Percentiles rank a stretch among this genome's conserved stretches.
These are phyloP conservation scores for Podocnemis expansa DNA, from an alignment of 2,113 vertebrate genomes.

Conservation along the genomic window DNA sequence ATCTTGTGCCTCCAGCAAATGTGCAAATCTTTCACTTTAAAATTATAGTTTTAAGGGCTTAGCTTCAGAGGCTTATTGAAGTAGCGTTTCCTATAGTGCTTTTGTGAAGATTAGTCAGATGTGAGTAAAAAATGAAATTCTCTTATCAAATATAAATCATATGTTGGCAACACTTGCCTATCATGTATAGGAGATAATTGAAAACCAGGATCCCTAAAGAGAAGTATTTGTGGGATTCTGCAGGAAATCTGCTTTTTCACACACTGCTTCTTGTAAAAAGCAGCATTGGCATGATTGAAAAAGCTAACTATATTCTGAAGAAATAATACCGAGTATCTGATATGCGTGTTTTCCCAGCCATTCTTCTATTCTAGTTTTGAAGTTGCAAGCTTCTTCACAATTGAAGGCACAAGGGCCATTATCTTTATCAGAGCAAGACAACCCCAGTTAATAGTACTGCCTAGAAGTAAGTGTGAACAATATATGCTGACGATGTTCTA, in stretches of 20 bases:
- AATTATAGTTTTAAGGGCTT: background rate
- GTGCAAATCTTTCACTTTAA: background rate
- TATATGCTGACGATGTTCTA: background rate
- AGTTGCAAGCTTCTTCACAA: background rate
- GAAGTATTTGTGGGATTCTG: background rate
- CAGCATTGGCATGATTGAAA: too few species aligned
- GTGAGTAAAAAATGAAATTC: background rate
- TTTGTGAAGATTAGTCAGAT: background rate
- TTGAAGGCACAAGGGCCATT: background rate
- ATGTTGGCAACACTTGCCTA: background rate
- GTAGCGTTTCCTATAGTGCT: background rate
- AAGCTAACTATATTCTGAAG: too few species aligned
- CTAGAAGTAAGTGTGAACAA: background rate
- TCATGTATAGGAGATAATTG: background rate
- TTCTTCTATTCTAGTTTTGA: background rate
- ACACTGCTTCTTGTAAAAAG: background rate
- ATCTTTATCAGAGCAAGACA: background rate
- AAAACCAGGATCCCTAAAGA: background rate
- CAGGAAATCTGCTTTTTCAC: background rate
- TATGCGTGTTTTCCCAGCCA: background rate
- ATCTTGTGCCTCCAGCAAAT: conserved; percentile 2
- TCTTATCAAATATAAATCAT: background rate
- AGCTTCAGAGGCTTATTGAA: background rate
- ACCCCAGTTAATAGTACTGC: background rate
- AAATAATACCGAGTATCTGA: too few species aligned